phyloP scores from a whole-genome alignment of 2,113 vertebrate genomes.

The Percina caprodes region DNA sequence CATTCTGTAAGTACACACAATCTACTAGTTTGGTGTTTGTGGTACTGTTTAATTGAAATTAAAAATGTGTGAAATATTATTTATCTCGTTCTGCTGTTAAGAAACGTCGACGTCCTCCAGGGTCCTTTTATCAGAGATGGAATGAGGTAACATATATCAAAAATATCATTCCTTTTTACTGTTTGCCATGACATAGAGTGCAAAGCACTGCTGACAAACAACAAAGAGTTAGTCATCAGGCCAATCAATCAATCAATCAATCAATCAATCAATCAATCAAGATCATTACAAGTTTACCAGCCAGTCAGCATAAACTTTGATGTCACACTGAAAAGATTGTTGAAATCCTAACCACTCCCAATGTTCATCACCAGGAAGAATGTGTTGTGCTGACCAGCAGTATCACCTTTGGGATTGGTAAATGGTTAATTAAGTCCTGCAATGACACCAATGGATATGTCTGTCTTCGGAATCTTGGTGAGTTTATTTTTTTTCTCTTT shows the following conservation, averaged over 20 bases:
- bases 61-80: background rate
- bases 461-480: conserved; percentile 87
- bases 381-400: conserved; percentile 86
- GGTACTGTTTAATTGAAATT: background rate
- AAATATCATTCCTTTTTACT: background rate
- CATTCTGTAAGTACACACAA: conserved; percentile 50
- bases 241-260: background rate
- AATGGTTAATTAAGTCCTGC: conserved; percentile 87
- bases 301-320: background rate
- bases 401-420: conserved; percentile 76
- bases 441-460: conserved; percentile 86
- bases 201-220: background rate
- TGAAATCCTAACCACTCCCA: background rate
- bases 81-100: conserved; percentile 34
- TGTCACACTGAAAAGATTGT: background rate
- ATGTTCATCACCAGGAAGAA: conserved; percentile 77
- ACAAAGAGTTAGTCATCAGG: background rate
- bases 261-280: background rate
- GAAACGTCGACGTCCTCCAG: conserved; percentile 45
- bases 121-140: conserved; percentile 72
- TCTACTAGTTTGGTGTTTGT: background rate
- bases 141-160: conserved; percentile 67
- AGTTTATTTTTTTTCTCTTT: conserved; percentile 35
- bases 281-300: background rate
- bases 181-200: background rate